Evolutionary conservation across 2,797 vertebrate species (phyloP).

Genomic region (Syngnathus rostellatus): DNA sequence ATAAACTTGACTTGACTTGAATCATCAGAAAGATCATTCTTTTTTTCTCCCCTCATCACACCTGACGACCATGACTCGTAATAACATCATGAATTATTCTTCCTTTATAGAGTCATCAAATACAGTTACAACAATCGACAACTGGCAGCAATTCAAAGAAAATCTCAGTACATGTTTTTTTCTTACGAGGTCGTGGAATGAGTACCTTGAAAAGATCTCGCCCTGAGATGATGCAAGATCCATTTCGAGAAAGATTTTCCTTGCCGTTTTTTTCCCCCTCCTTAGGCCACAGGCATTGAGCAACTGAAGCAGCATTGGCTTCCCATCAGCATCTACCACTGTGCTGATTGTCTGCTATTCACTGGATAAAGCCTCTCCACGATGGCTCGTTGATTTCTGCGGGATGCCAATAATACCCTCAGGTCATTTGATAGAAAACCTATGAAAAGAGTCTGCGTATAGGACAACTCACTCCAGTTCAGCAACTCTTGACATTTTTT

Average conservation of each 20-base stretch:
- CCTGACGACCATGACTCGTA: no score
- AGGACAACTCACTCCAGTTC: slow-evolving; percentile 5
- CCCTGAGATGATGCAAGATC: not conserved
- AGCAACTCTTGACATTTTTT: not conserved
- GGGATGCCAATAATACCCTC: slow-evolving; percentile 13
- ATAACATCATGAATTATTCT: no score
- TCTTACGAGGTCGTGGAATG: not conserved
- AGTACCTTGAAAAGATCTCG: not conserved
- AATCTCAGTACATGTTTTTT: not conserved
- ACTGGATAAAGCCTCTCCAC: slow-evolving; percentile 13
- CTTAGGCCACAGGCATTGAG: slow-evolving; percentile 6
- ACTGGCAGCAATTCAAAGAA: not conserved
- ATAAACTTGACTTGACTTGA: no score
- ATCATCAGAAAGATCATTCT: no score
- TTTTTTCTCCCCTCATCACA: no score
- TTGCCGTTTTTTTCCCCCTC: not conserved
- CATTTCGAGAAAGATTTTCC: not conserved
- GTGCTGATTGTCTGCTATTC: slow-evolving; percentile 15
- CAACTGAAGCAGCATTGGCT: slow-evolving; percentile 2
- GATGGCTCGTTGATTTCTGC: slow-evolving; percentile 15
- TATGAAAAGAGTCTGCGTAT: not conserved
- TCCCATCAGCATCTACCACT: slow-evolving; percentile 3
- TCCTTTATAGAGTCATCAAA: no score
- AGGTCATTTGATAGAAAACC: not conserved
- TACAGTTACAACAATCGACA: no score